phyloP scores from a whole-genome alignment of 2,888 invertebrate genomes.

The Dasypogon diadema region DNA sequence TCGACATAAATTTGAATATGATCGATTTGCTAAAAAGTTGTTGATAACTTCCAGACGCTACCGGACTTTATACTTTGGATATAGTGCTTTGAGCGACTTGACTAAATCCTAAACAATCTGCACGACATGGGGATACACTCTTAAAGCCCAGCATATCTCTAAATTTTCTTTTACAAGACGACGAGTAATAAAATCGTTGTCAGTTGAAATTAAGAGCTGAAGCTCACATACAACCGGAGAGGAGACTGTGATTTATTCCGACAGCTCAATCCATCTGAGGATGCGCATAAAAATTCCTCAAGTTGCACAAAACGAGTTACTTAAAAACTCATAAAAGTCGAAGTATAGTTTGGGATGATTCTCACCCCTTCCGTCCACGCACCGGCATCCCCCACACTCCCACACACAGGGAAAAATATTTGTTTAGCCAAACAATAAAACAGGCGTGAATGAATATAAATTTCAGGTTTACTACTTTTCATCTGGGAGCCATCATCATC shows the following conservation, averaged over 20 bases:
- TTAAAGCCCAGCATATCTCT: too few relatives aligned
- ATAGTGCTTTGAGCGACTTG: too few relatives aligned
- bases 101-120: too few relatives aligned
- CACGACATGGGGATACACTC: too few relatives aligned
- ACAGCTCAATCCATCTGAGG: conserved; percentile 36
- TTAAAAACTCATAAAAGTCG: conserved; percentile 53
- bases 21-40: too few relatives aligned
- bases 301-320: conserved; percentile 52
- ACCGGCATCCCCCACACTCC: too few relatives aligned
- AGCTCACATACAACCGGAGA: neutral
- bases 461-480: conserved; percentile 41
- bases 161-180: too few relatives aligned
- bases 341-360: neutral
- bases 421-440: conserved; percentile 45
- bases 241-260: conserved; percentile 44
- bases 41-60: too few relatives aligned
- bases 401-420: conserved; percentile 12
- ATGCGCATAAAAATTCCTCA: conserved; percentile 45
- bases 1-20: too few relatives aligned
- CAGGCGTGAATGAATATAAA: conserved; percentile 38
- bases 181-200: conserved; percentile 22
- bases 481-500: neutral
- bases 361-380: neutral
- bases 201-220: conserved; percentile 28
- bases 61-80: too few relatives aligned